Evolutionary conservation across 2,888 invertebrate species (phyloP), one percentile per base, ranked within the genome.

Genomic region (Barypeithes pellucidus): DNA sequence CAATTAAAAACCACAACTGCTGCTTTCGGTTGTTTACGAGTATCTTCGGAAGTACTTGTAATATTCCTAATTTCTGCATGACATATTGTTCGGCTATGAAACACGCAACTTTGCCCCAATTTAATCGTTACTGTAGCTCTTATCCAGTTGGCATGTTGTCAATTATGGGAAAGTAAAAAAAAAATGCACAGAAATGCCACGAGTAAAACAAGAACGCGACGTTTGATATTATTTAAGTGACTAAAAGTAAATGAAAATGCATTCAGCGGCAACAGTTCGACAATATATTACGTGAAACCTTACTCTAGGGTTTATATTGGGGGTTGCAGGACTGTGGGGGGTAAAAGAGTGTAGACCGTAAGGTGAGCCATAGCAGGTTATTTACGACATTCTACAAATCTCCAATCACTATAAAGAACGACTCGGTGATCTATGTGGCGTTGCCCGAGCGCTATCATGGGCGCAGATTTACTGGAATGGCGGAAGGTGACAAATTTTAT

Each of bases 341-440:
- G 65, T 67, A 72, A 72, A 70, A 70, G 78, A 79, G 79, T 80
- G 63, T 67, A 67, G 62, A 62, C 57, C 59, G 59, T 62, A 78
- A 79, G 79, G 79, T 78, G 78, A 79, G 76, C 72, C 72, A 76
- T 75, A 77, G 77, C 79, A 45, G 75, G 79, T 81, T 81, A 82
- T 81, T 82, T 82, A 82, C 80, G 80, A 79, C 78, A 75, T 77
- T 77, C 80, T 78, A 80, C 81, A 81, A 82, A 81, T 82, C 81
- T 81, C 80, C 81, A 81, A 80, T 79, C 80, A 79, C 79, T 76
- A 77, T 80, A 81, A 79, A 79, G 80, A 61, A 62, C 24, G 52
- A 72, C 59, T 24, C 33, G 45, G 67, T 67, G 67, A 67, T 67
- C 59, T 60, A 67, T 67, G 60, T 14, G 33, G 45, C 60, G 33